phyloP scores from a whole-genome alignment of 2,797 vertebrate genomes.

The Anguilla anguilla region DNA sequence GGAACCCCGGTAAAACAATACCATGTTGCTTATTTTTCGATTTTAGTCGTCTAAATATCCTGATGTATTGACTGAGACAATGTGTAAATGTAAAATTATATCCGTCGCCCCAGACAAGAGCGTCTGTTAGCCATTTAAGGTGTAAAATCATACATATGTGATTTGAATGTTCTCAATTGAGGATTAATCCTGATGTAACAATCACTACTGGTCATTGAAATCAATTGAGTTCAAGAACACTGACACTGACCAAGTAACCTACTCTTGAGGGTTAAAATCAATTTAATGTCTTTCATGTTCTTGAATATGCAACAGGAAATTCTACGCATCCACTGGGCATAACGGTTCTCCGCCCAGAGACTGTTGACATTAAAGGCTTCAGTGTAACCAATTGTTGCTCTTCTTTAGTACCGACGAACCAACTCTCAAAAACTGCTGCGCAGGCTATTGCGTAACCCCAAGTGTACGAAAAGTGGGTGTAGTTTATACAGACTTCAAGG shows the following conservation, averaged over 20 bases:
- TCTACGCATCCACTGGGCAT: neutral
- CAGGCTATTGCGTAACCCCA: neutral
- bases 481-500: neutral
- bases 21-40: neutral
- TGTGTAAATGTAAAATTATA: neutral
- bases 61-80: neutral
- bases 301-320: neutral
- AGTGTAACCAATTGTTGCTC: neutral
- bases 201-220: too few relatives aligned
- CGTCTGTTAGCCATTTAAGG: neutral
- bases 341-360: neutral
- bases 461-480: neutral
- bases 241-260: too few relatives aligned
- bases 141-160: neutral
- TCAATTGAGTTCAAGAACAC: too few relatives aligned
- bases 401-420: neutral
- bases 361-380: neutral
- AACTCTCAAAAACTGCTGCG: neutral
- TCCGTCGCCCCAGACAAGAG: neutral
- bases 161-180: too few relatives aligned
- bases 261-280: too few relatives aligned
- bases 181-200: too few relatives aligned
- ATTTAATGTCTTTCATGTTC: neutral
- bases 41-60: neutral
- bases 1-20: neutral